Percentiles rank a stretch among this genome's conserved stretches.
Evolutionary conservation across 2,113 vertebrate species (phyloP).

Genomic region (Melanotaenia duboulayi): DNA sequence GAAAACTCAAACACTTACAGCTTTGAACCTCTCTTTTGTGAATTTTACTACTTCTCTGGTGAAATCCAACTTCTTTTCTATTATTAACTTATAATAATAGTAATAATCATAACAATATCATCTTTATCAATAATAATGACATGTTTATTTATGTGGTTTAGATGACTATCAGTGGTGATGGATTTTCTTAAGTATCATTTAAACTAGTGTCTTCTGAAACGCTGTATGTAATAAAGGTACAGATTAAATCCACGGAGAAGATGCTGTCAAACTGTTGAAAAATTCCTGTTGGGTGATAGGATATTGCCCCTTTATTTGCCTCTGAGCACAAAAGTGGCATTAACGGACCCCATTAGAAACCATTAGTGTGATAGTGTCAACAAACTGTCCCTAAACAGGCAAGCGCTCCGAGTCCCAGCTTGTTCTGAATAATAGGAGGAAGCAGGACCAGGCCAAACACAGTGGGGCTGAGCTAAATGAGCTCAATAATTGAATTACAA

Average conservation of each 20-base stretch:
- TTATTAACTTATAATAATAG: constrained; percentile 10
- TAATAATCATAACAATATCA: background rate
- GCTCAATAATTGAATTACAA: constrained; percentile 51
- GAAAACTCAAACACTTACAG: constrained; percentile 25
- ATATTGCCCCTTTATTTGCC: constrained; percentile 54
- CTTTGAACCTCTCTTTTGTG: constrained; percentile 57
- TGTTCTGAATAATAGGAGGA: constrained; percentile 53
- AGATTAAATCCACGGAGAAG: constrained; percentile 14
- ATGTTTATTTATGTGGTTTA: constrained; percentile 12
- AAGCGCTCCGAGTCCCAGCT: constrained; percentile 42
- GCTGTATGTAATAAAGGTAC: constrained; percentile 10
- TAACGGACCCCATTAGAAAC: constrained; percentile 61
- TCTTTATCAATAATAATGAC: too few species aligned
- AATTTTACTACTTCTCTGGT: constrained; percentile 37
- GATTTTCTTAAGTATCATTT: background rate
- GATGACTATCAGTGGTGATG: background rate
- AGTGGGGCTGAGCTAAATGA: constrained; percentile 58
- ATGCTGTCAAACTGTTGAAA: constrained; percentile 40
- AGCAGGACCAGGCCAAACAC: constrained; percentile 38
- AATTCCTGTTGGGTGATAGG: constrained; percentile 44
- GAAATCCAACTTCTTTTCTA: constrained; percentile 31
- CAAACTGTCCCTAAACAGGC: constrained; percentile 66
- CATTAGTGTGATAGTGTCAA: constrained; percentile 68
- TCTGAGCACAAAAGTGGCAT: constrained; percentile 41
- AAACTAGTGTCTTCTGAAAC: constrained; percentile 17